These are phyloP conservation scores for Harlomillsia oculata DNA, from an alignment of 1,140 invertebrate species.

Conservation along the genomic window DNA sequence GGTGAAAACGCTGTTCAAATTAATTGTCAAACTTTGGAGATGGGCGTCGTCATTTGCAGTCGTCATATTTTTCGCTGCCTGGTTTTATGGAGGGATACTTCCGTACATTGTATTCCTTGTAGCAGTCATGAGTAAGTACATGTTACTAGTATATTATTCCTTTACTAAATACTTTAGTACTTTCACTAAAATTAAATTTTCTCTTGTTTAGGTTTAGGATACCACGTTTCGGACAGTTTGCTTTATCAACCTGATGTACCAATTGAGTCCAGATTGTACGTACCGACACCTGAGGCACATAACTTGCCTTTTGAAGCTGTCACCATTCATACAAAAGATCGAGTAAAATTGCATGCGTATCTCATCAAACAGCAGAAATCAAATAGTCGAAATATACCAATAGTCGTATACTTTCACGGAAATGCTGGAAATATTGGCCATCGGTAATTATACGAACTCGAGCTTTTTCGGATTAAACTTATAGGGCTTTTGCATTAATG, in stretches of 20 bases:
- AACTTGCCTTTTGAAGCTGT: conserved; percentile 77
- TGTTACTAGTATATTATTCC: not conserved
- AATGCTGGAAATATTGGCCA: conserved; percentile 96
- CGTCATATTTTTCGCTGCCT: conserved; percentile 31
- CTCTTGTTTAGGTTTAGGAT: conserved; percentile 23
- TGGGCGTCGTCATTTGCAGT: conserved; percentile 30
- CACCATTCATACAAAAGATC: conserved; percentile 65
- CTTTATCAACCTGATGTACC: conserved; percentile 44
- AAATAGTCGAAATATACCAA: conserved; percentile 55
- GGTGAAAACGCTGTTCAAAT: conserved; percentile 22
- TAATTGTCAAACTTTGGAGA: conserved; percentile 27
- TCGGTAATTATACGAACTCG: conserved; percentile 47
- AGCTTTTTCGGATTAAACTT: not conserved
- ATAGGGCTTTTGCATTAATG: conserved; percentile 14
- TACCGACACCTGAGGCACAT: conserved; percentile 70
- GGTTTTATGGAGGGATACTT: conserved; percentile 32
- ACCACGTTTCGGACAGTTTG: conserved; percentile 31
- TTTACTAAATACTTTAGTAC: not conserved
- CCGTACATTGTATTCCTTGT: conserved; percentile 25
- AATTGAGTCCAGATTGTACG: conserved; percentile 70
- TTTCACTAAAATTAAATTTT: not conserved
- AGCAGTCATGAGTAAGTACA: conserved; percentile 29
- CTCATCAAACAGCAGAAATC: conserved; percentile 68
- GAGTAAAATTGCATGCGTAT: conserved; percentile 71
- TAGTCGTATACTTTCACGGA: conserved; percentile 83